Evolutionary conservation across 2,113 vertebrate genomes (phyloP), one percentile per base, ranked within the genome.

Genomic region (Centropus unirufus): DNA sequence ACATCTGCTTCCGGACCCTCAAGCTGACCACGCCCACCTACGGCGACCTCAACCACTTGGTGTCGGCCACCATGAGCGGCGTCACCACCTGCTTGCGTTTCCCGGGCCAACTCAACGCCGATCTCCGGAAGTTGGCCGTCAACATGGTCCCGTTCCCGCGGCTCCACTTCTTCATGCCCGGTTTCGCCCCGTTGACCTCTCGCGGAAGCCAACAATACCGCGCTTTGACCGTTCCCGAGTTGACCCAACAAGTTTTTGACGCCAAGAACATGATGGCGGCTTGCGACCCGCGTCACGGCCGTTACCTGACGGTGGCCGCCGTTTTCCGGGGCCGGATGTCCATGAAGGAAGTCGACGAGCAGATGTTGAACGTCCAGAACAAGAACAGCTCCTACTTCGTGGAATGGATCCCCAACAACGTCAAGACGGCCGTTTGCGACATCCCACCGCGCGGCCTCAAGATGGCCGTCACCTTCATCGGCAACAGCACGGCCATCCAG

Each of bases 301-400:
- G 52, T 13, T 54, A 54, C 52, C 27, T 54, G 3, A 54, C 52
- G 27, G 52, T 54, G 52, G 52, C 52, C 26, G 52, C 52, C 52
- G 52, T 54, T 26, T 54, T 54, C 52, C 52, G 52, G 2, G 52
- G 52, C 4, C 52, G 52, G 8, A 54, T 54, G 52, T 54, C 52
- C 52, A 54, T 54, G 52, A 54, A 54, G 52, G 52, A 54, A 13
- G 52, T 54, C 14, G 52, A 54, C 52, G 52, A 54, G 52, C 52
- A 54, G 52, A 54, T 54, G 52, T 6, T 54, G 26, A 29, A 29
- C 54, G 29, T 30, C 9, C 99, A 99, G 98, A 99, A 98, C 97
- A 99, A 99, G 98, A 99, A 99, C 98, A 99, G 99, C 98, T 99
- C 98, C 89, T 99, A 99, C 96, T 99, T 99, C 1, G 99, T 99